Conservation (phyloP, 2,797 vertebrate species). For the Rhinichthys osculus region DNA sequence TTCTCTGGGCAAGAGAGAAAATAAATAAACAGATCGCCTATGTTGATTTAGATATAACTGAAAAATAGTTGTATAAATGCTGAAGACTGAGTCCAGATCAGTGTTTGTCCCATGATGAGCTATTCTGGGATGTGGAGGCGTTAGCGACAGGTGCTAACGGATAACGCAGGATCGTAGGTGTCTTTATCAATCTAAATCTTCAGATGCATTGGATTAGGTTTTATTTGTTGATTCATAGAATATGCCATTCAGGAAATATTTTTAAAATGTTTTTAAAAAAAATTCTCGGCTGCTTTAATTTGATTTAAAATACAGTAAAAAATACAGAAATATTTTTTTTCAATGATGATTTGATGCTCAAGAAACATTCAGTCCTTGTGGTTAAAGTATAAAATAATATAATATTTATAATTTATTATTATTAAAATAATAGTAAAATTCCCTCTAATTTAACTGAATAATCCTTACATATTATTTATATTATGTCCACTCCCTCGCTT, state of each 20-base stretch:
- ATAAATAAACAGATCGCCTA: not conserved
- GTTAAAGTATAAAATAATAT: too few species aligned
- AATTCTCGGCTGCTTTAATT: not conserved
- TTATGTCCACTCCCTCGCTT: too few species aligned
- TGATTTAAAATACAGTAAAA: too few species aligned
- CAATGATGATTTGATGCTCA: too few species aligned
- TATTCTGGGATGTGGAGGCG: conserved; percentile 50
- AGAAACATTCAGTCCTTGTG: too few species aligned
- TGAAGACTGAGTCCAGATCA: not conserved
- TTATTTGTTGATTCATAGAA: not conserved
- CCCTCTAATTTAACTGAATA: too few species aligned
- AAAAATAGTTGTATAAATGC: not conserved
- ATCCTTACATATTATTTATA: too few species aligned
- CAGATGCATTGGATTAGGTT: not conserved
- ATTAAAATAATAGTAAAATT: too few species aligned
- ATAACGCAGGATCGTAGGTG: not conserved
- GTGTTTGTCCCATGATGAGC: conserved; percentile 21
- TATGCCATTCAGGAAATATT: not conserved
- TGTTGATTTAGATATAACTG: not conserved
- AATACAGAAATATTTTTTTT: not conserved
- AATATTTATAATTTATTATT: too few species aligned
- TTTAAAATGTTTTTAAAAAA: not conserved
- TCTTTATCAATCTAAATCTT: conserved; percentile 3
- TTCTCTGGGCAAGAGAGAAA: not conserved
- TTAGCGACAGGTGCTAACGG: conserved; percentile 5